Evolutionary conservation across 2,888 invertebrate species (phyloP), one percentile per base, ranked within the genome.

Genomic region (Geotrupes spiniger): DNA sequence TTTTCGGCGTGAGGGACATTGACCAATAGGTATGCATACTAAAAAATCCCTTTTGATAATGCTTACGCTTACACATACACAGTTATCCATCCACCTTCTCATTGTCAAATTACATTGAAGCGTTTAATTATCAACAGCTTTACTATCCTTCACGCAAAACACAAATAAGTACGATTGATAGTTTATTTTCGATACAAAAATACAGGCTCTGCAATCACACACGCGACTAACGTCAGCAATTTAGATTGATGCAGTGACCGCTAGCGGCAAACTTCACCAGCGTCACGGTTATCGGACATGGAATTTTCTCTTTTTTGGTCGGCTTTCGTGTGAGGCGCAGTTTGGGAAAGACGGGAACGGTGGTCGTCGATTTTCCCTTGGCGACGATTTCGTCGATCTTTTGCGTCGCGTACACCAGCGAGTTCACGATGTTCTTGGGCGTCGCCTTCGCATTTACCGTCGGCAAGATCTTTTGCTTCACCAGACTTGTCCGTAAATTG

Each of bases 231-330:
- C 15, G 8, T 12, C n/a, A 40, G 27, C 49, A 44, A 16, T 44
- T 49, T 31, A 44, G 28, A 10, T 42, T 46, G 21, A 50, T 37
- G 31, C 45, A 31, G 31, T 28, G 42, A 11, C 42, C 28, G 26
- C 25, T 43, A 10, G 39, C 41, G 11, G 36, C 37, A 48, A 59
- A 59, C 45, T 64, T 59, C 2, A 71, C 63, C 15, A 62, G 53
- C 2, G 69, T 71, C 14, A 72, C 60, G n/a, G 65, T 52, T 10
- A 72, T 50, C 6, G 70, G 70, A 42, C 70, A 57, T 36, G 63
- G 64, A 39, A 64, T 51, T 51, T 61, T 64, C 26, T 62, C 60
- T 11, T 59, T 56, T 27, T 26, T 86, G 74, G 84, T 87, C 10
- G 27, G 53, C 4, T 58, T 57, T 46, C 74, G 61, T 5, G 62